Percentiles rank a stretch among this genome's conserved stretches.
Evolutionary conservation across 2,113 vertebrate genomes (phyloP).

Genomic region (Heptranchias perlo): DNA sequence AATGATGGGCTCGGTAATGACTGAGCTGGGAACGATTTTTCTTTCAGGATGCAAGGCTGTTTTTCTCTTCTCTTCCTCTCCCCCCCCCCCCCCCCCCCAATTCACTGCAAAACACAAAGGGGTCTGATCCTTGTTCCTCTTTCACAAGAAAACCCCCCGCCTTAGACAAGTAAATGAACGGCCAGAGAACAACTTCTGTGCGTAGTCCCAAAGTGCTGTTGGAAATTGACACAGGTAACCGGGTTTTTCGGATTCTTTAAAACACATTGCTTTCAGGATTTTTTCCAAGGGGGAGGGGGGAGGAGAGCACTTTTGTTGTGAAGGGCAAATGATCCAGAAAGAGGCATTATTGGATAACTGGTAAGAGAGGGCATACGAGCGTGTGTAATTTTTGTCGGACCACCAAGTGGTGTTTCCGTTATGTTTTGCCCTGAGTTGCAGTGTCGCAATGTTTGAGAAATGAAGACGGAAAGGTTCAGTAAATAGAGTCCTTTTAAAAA

Average conservation of each 20-base stretch:
- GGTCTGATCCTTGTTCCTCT: not conserved
- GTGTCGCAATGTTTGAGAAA: not conserved
- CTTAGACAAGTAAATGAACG: not conserved
- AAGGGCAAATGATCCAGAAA: not conserved
- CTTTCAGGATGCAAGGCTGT: not conserved
- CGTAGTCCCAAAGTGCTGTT: not conserved
- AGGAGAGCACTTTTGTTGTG: not conserved
- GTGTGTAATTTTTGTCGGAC: not conserved
- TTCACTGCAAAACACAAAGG: not conserved
- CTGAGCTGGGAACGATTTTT: not conserved
- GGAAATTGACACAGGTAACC: not conserved
- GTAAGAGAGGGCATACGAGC: not conserved
- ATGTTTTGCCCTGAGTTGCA: not conserved
- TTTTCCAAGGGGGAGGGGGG: not conserved
- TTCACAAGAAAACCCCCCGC: not conserved
- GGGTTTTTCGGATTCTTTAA: not conserved
- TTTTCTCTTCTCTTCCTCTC: too few species aligned
- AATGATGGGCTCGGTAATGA: too few species aligned
- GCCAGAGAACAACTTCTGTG: not conserved
- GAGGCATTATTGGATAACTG: not conserved
- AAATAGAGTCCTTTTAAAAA: not conserved
- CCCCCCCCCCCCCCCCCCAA: too few species aligned
- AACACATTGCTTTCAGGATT: not conserved
- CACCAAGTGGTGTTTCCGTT: not conserved
- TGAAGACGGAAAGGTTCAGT: not conserved